Conservation (phyloP, 64 coral and sea anemone species). For the Orbicella faveolata region DNA sequence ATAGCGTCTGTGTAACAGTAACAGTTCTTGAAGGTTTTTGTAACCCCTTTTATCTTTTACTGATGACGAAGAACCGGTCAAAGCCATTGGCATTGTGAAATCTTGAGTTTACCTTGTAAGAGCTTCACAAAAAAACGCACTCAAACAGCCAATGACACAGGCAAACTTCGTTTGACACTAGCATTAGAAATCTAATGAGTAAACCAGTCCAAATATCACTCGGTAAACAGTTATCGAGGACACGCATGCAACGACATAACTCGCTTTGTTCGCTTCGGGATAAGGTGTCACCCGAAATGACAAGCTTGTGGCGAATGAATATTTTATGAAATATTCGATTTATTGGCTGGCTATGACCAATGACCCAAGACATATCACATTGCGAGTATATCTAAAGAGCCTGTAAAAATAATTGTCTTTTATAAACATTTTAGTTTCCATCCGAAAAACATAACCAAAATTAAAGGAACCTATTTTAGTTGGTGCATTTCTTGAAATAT, state of each 20-base stretch:
- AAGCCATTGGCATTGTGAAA: slow-evolving; percentile 17
- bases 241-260: background rate
- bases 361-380: slow-evolving; percentile 25
- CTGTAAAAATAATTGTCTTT: background rate
- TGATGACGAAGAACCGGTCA: background rate
- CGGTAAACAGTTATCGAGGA: background rate
- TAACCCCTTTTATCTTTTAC: slow-evolving; percentile 21
- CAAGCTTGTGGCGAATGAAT: slow-evolving; percentile 7
- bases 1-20: slow-evolving; percentile 35
- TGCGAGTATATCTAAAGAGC: background rate
- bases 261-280: background rate
- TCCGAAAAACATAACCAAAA: background rate
- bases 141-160: background rate
- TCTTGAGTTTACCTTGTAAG: background rate
- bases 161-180: background rate
- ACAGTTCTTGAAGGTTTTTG: slow-evolving; percentile 25
- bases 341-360: slow-evolving; percentile 1
- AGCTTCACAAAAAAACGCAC: background rate
- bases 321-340: slow-evolving; percentile 38
- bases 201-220: background rate
- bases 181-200: background rate
- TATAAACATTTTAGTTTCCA: background rate
- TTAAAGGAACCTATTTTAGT: background rate
- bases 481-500: too few species aligned
- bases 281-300: background rate